Evolutionary conservation across 2,888 invertebrate genomes (phyloP).

Genomic region (Boloria selene): DNA sequence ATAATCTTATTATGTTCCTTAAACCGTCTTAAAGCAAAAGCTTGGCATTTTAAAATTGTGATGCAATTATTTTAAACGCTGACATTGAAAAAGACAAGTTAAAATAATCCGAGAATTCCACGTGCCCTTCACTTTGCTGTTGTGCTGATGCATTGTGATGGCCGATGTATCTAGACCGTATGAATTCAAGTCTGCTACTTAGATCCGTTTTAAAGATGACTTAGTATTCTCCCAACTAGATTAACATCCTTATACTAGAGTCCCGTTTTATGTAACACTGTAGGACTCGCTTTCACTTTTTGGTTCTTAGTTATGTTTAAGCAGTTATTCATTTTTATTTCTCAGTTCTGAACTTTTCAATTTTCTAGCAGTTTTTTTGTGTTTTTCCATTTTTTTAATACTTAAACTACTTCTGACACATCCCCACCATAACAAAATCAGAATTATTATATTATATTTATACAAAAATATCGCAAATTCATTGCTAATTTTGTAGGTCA

Average conservation of each 20-base stretch:
- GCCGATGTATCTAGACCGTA: slow-evolving; percentile 74
- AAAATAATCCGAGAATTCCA: slow-evolving; percentile 80
- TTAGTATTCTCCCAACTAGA: slow-evolving; percentile 31
- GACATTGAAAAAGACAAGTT: slow-evolving; percentile 82
- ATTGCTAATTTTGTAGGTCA: too few species aligned
- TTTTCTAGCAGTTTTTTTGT: too few species aligned
- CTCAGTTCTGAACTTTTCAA: too few species aligned
- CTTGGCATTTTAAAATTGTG: slow-evolving; percentile 80
- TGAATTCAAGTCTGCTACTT: slow-evolving; percentile 62
- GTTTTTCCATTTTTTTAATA: too few species aligned
- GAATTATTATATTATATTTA: too few species aligned
- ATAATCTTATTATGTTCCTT: slow-evolving; percentile 74
- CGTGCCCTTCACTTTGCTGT: slow-evolving; percentile 76
- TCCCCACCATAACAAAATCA: too few species aligned
- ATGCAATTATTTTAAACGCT: slow-evolving; percentile 82
- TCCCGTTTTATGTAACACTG: background rate
- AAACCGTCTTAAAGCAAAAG: slow-evolving; percentile 77
- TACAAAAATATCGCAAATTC: too few species aligned
- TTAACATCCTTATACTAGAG: background rate
- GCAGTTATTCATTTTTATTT: too few species aligned
- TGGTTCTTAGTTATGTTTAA: too few species aligned
- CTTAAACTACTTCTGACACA: too few species aligned
- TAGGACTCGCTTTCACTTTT: too few species aligned
- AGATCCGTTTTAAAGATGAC: slow-evolving; percentile 55
- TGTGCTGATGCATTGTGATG: slow-evolving; percentile 79